A percentile compares a stretch with the other conserved stretches of the same genome.
Evolutionary conservation across 2,888 invertebrate genomes (phyloP).

Genomic region (Heterodera filipjevi): DNA sequence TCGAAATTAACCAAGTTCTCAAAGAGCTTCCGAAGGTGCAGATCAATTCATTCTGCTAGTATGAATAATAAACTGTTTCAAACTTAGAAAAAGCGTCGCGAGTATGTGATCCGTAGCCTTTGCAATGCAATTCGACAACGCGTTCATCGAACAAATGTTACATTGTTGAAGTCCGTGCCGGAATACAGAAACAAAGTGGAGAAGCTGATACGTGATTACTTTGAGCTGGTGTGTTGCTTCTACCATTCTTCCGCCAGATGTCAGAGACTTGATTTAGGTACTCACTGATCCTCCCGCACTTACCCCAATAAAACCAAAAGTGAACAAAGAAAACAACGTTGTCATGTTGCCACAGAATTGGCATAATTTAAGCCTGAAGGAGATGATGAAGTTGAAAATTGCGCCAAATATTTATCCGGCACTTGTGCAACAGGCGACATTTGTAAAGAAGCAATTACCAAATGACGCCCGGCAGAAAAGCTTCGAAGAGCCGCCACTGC

Average conservation of each 20-base stretch:
- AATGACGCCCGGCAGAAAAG: not conserved
- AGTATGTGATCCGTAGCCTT: constrained; percentile 9
- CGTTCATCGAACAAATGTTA: not conserved
- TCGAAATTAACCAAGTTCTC: constrained; percentile 26
- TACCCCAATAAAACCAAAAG: not conserved
- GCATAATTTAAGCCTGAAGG: constrained; percentile 19
- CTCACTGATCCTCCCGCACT: not conserved
- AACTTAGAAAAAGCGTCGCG: not conserved
- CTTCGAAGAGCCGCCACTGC: not conserved
- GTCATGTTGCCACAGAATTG: constrained; percentile 15
- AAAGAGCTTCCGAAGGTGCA: constrained; percentile 28
- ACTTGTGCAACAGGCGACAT: not conserved
- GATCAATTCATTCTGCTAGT: not conserved
- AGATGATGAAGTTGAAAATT: constrained; percentile 15
- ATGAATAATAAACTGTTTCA: not conserved
- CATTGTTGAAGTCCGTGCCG: not conserved
- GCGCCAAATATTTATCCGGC: not conserved
- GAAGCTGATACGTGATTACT: not conserved
- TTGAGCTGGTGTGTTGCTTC: not conserved
- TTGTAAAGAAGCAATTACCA: not conserved
- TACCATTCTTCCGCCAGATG: not conserved
- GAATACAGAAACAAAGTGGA: not conserved
- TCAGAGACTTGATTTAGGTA: not conserved
- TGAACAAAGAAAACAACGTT: not conserved
- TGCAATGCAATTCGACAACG: constrained; percentile 11